Conservation (phyloP, 1,140 invertebrate genomes). For the Zaprionus tsacasi region DNA sequence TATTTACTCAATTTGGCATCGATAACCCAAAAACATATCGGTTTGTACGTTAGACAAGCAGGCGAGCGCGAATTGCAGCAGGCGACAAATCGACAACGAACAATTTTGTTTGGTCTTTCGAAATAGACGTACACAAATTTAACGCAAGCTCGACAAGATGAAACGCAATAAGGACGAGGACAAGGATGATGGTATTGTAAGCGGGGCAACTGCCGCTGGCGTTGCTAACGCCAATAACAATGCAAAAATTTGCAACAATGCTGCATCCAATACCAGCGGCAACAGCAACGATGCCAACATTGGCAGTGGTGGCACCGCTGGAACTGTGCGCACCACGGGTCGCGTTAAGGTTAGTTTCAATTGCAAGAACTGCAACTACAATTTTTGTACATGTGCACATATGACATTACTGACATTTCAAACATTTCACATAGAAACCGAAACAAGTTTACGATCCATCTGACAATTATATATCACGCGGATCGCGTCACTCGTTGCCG, state of each 20-base stretch:
- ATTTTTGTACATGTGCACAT: not conserved
- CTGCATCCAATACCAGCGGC: slow-evolving; percentile 22
- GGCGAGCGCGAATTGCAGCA: slow-evolving; percentile 41
- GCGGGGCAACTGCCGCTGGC: not conserved
- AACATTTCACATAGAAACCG: slow-evolving; percentile 61
- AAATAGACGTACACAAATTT: slow-evolving; percentile 5
- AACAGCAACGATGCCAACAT: slow-evolving; percentile 46
- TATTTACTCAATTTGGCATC: slow-evolving; percentile 32
- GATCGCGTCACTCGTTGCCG: slow-evolving; percentile 39
- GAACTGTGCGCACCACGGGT: slow-evolving; percentile 72
- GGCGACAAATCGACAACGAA: slow-evolving; percentile 33
- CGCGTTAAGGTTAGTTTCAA: slow-evolving; percentile 68
- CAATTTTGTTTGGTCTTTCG: slow-evolving; percentile 43
- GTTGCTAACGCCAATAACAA: slow-evolving; percentile 15
- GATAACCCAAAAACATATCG: slow-evolving; percentile 34
- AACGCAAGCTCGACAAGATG: slow-evolving; percentile 37
- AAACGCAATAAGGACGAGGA: slow-evolving; percentile 58
- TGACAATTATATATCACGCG: slow-evolving; percentile 88
- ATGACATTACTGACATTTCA: not conserved
- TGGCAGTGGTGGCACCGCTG: slow-evolving; percentile 18
- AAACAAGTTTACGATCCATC: slow-evolving; percentile 91
- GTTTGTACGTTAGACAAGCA: slow-evolving; percentile 48
- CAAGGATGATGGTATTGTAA: slow-evolving; percentile 36
- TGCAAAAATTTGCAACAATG: slow-evolving; percentile 10
- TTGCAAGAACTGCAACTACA: not conserved